Base-by-base conservation (phyloP, 2,888 invertebrate species). In the Matsumyia berberina region DNA sequence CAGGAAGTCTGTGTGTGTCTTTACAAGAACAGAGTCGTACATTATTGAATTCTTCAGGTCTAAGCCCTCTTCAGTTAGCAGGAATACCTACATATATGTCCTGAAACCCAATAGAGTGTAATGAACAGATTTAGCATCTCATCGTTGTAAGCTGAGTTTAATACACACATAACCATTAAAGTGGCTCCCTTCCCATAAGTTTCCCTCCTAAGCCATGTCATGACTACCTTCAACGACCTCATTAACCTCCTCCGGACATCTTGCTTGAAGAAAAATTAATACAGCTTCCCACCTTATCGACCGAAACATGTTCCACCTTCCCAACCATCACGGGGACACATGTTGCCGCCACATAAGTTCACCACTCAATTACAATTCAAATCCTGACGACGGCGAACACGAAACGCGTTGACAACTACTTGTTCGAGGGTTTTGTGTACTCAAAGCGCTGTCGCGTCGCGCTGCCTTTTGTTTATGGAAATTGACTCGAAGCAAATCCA, bases 281-380 rank as follows among this genome's bases (percentile, higher is more conserved):
- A 3, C 24, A 46, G 33, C n/a, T 9, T 60, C n/a, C 46, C 46
- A 6, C 8, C 64, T 72, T 77, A 66, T 77, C 82, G 33, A 39
- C 39, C 49, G 19, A 76, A 81, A 82, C 77, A 72, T 70, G 76
- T 67, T 44, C 58, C 66, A 66, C 64, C 37, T 79, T 49, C 57
- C 49, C 12, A 24, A 24, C 24, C 24, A 24, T 24, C 24, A 3
- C 24, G 4, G 6, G 53, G 58, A 74, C 60, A 77, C 73, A 73
- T 78, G 72, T 78, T 67, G 67, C 78, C 73, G 67, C 73, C 29
- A 62, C 53, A 72, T 44, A 70, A 66, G 72, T 62, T 72, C 37
- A 57, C 19, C 72, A 83, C 78, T 73, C 73, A 78, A 78, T 83
- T 73, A 83, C 83, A 73, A 64, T 78, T 83, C 83, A 69, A 83